Evolutionary conservation across 1,140 invertebrate species (phyloP).

Genomic region (Tigriopus japonicus): DNA sequence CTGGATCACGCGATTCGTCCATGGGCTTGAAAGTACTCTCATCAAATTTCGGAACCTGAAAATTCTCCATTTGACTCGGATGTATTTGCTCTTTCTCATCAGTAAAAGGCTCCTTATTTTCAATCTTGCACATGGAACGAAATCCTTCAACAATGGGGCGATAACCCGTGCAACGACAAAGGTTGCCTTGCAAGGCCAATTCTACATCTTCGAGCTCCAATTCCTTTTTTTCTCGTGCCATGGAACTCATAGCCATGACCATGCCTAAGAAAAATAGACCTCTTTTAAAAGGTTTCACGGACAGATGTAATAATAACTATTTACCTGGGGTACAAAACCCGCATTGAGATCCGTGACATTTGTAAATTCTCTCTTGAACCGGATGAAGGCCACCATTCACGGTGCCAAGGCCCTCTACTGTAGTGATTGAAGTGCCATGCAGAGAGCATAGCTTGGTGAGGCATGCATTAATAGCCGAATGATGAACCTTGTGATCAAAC

Average conservation of each 20-base stretch:
- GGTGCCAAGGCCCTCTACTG: not conserved
- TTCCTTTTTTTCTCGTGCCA: not conserved
- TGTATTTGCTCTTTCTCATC: too few species aligned
- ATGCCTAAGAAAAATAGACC: too few species aligned
- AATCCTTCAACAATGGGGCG: not conserved
- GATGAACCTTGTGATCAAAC: not conserved
- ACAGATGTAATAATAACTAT: too few species aligned
- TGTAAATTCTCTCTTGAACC: not conserved
- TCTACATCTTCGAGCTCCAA: not conserved
- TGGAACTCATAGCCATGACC: not conserved
- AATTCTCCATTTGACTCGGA: too few species aligned
- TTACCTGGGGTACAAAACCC: not conserved
- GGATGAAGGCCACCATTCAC: not conserved
- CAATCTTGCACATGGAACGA: not conserved
- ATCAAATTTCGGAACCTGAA: too few species aligned
- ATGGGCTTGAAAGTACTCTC: too few species aligned
- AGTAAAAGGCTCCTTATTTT: not conserved
- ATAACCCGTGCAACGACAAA: not conserved
- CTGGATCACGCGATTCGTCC: too few species aligned
- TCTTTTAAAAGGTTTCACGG: too few species aligned
- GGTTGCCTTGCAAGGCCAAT: not conserved
- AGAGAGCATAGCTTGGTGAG: not conserved
- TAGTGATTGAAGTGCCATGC: not conserved
- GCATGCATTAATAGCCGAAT: not conserved
- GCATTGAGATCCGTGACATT: not conserved